Base-by-base conservation (phyloP, 2,797 vertebrate genomes). In the Helicolenus hilgendorfi region DNA sequence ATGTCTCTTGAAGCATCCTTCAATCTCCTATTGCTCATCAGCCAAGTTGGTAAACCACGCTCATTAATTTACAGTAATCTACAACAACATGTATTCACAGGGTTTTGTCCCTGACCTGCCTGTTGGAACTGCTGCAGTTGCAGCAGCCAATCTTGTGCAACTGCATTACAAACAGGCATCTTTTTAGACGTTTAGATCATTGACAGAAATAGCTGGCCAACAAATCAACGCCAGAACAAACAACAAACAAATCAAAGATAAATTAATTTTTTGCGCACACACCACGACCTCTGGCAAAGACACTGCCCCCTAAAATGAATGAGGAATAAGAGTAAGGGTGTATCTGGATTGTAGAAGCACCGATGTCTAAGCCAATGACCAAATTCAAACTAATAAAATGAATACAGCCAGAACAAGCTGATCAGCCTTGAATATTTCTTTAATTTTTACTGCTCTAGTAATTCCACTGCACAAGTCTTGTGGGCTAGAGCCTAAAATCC, bases 181-280 rank as follows among this genome's bases (percentile, higher is more conserved):
- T 24, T 73, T 73, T 78, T 41, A 72, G 67, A 82, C 77, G 56
- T 88, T 87, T 67, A 87, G 72, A 68, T 79, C 70, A 18, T 53
- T 82, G 80, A 85, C 83, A 72, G 22, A 85, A 89, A 83, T 70
- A 78, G 77, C 69, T 31, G 71, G 56, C 71, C 60, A 59, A 69
- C 72, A 78, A 59, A 75, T 72, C 49, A 83, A 58, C 26, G 49
- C 77, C 55, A 49, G 53, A 33, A 53, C 18, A 53, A 26, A 55
- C 49, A 56, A 33, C 26, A 31, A 81, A 74, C 33, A 56, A 63
- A 58, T 26, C 60, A 59, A 53, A 29, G 22, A 80, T 36, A 15
- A 41, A 24, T 70, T 22, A 3, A 24, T 78, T 73, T 69, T 35
- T 71, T 65, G 18, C 38, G 29, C n/a, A 60, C 22, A 67, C 55